Evolutionary conservation across 2,113 vertebrate species (phyloP), one percentile per base, ranked within the genome.

Genomic region (Ondatra zibethicus): DNA sequence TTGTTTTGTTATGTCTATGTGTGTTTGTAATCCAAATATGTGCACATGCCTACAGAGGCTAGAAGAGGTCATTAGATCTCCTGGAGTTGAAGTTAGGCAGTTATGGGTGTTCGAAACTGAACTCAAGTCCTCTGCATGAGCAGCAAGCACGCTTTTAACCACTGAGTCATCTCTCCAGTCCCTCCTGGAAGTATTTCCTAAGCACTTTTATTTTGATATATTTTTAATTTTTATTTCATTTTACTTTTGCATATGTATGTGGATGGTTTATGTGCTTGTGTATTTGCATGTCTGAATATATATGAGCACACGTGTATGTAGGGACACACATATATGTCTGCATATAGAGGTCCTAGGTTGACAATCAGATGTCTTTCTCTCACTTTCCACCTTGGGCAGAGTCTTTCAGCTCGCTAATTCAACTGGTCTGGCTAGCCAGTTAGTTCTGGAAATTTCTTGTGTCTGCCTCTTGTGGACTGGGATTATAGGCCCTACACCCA

Each of bases 161-260:
- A 17, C 25, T 10, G 58, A 63, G 68, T 91, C 55, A 87, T 85
- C 42, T 76, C 27, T 95, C 39, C 8, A 42, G 25, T 16, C 14
- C 14, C 27, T 81, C 72, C 50, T 94, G 47, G 23, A 90, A 90
- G 61, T 61, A n/a, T 89, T 95, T 94, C 70, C 61, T 39, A 17
- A 91, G 25, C 9, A 10, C 55, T 14, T 85, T 65, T 85, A 33
- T 85, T 45, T 85, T 85, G 31, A 85, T 85, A 10, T 42, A 1
- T 58, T 58, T 81, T 80, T 19, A 25, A 23, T 82, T 84, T 84
- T 61, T 42, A 63, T 63, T 45, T 85, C 31, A 85, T 63, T 65
- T 45, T 85, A 45, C 82, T 33, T 85, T 65, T 85, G 39, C 27
- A 19, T 85, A 33, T 84, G 11, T 42, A 19, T 45, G 82, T 45